Conservation (phyloP, 2,113 vertebrate species). For the Solea senegalensis region DNA sequence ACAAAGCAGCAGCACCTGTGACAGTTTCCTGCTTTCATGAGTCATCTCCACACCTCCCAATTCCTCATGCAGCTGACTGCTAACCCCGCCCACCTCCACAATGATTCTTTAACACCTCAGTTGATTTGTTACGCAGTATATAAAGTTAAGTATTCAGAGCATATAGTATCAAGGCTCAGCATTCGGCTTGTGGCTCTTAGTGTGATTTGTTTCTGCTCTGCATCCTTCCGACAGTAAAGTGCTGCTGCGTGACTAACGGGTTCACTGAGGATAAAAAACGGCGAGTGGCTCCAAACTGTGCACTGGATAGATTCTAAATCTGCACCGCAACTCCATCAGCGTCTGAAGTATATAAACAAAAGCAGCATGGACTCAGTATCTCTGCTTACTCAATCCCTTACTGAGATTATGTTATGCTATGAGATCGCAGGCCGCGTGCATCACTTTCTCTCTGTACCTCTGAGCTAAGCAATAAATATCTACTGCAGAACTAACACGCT, state of each 20-base stretch:
- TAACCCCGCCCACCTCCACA: too few relatives aligned
- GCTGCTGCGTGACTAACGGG: conserved; percentile 56
- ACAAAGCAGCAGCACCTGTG: too few relatives aligned
- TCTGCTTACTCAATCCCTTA: conserved; percentile 3
- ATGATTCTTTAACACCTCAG: not conserved
- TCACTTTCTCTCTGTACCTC: conserved; percentile 29
- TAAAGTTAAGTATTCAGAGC: not conserved
- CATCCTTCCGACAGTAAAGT: conserved; percentile 34
- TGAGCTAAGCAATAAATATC: conserved; percentile 14
- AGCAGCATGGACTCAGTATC: conserved; percentile 17
- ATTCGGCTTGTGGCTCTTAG: conserved; percentile 33
- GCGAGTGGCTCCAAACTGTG: conserved; percentile 26
- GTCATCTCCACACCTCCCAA: too few relatives aligned
- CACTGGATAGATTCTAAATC: conserved; percentile 69
- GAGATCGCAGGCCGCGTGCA: conserved; percentile 36
- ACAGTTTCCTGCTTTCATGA: too few relatives aligned
- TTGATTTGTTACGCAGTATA: not conserved
- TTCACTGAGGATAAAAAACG: conserved; percentile 33
- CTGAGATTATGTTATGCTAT: conserved; percentile 37
- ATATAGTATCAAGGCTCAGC: not conserved
- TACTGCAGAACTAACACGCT: not conserved
- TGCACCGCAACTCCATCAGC: conserved; percentile 46
- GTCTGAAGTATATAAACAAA: conserved; percentile 71
- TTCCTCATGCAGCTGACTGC: too few relatives aligned
- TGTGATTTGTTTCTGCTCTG: conserved; percentile 32